Base-by-base conservation (phyloP, 2,888 invertebrate genomes). In the Baccha elongata region DNA sequence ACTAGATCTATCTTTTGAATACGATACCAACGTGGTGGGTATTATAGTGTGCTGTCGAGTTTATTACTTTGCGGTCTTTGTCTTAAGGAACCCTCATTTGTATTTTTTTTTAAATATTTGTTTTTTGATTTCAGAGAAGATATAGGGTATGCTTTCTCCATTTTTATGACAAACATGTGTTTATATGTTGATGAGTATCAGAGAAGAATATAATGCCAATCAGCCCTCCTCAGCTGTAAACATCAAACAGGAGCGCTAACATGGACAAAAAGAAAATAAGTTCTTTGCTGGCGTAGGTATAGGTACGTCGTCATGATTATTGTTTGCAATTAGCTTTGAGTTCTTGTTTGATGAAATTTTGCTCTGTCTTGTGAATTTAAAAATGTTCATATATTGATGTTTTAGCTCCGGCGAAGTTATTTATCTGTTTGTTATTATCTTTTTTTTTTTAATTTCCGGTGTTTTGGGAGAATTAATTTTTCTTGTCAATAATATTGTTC, bases 301-400 rank as follows among this genome's bases (percentile, higher is more conserved):
- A 19, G 17, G 0, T n/a, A n/a, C 32, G 37, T 55, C 35, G 72
- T 67, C 42, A 46, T 67, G 29, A 60, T 62, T 53, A 80, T 80
- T 74, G 74, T 62, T 80, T 62, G 80, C 74, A 80, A 80, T 80
- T 80, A 80, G 69, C 64, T 64, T 21, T 26, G 42, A 60, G 72
- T 44, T 74, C 32, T 52, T 29, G n/a, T 32, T 8, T 8, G 1
- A 29, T 29, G 67, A 42, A 67, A 37, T 15, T 32, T 73, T 55
- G 55, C 6, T 21, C 11, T 62, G 53, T 32, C 80, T 55, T 80
- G 80, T 55, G 64, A 80, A 74, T 74, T 80, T 74, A 74, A 74
- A 80, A 58, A 50, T 44, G 52, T 46, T 15, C 52, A 73, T 35
- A 40, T 19, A 15, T 26, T 67, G 55, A 48, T 32, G 35, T 11